phyloP scores from a whole-genome alignment of 2,888 invertebrate species.

The Eupithecia centaureata region DNA sequence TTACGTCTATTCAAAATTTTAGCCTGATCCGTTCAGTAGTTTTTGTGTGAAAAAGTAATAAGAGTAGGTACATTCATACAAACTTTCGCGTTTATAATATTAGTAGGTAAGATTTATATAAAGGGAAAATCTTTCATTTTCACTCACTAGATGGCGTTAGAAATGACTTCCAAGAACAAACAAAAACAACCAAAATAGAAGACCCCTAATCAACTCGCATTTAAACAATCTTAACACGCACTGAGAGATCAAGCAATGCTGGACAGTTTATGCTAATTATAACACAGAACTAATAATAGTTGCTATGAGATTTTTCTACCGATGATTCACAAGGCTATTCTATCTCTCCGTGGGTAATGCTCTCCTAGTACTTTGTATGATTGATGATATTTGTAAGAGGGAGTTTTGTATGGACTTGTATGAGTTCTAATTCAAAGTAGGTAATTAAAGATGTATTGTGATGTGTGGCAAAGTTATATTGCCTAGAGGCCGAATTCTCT shows the following conservation, averaged over 20 bases:
- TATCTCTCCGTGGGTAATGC: constrained; percentile 48
- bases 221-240: not conserved
- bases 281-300: constrained; percentile 23
- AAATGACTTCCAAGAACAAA: constrained; percentile 19
- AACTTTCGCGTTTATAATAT: too few species aligned
- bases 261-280: constrained; percentile 38
- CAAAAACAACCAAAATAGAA: constrained; percentile 2
- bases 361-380: constrained; percentile 56
- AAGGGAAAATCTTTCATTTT: not conserved
- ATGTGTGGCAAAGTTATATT: not conserved
- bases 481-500: not conserved
- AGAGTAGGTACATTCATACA: too few species aligned
- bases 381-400: constrained; percentile 49
- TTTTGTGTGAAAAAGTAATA: too few species aligned
- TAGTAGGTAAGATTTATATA: not conserved
- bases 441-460: not conserved
- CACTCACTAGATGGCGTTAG: constrained; percentile 39
- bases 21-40: too few species aligned
- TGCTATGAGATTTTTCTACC: constrained; percentile 16
- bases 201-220: constrained; percentile 28
- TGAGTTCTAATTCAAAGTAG: constrained; percentile 13
- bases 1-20: too few species aligned
- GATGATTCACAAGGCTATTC: constrained; percentile 60
- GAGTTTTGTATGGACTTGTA: constrained; percentile 45
- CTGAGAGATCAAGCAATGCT: constrained; percentile 39